Conservation (phyloP, 2,113 vertebrate species). For the Rhinoderma darwinii region DNA sequence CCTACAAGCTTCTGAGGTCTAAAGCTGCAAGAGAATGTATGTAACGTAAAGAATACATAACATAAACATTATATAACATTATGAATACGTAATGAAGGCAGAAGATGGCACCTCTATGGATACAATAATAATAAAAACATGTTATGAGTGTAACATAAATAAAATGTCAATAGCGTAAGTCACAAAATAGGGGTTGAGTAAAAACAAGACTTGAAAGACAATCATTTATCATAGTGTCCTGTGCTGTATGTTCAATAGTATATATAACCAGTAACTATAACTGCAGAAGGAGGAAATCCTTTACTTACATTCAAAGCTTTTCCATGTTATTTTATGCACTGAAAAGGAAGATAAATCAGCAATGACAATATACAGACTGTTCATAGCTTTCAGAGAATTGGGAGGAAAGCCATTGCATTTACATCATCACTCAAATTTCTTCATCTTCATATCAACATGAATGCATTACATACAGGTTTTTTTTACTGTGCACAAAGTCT, state of each 20-base stretch:
- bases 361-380: neutral
- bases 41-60: no score
- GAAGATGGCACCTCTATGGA: neutral
- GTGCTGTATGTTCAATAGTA: neutral
- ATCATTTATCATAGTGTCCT: neutral
- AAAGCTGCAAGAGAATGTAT: no score
- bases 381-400: neutral
- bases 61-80: no score
- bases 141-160: neutral
- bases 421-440: slow-evolving; percentile 3
- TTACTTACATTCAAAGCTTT: neutral
- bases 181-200: neutral
- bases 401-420: slow-evolving; percentile 19
- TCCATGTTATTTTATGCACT: neutral
- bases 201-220: neutral
- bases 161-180: no score
- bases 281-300: neutral
- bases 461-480: slow-evolving; percentile 40
- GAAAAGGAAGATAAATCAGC: neutral
- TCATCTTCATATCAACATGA: slow-evolving; percentile 39
- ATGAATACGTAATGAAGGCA: neutral
- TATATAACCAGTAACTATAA: neutral
- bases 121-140: neutral
- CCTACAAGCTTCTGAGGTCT: no score
- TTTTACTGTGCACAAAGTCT: slow-evolving; percentile 48